A percentile compares a stretch with the other conserved stretches of the same genome.
phyloP scores from a whole-genome alignment of 1,140 invertebrate species.

The Steinernema feltiae region DNA sequence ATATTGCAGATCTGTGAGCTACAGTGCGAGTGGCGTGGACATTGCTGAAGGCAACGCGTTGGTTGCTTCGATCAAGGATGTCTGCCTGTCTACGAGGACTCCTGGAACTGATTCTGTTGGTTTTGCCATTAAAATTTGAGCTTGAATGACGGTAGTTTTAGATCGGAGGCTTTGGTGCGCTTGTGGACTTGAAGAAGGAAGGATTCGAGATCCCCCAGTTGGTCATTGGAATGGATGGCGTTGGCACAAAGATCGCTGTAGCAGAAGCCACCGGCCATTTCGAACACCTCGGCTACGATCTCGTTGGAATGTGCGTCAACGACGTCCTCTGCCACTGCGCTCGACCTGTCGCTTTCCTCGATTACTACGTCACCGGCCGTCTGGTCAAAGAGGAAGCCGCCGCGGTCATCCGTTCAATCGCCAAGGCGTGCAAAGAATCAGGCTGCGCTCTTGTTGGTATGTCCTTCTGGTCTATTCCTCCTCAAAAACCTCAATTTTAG shows the following conservation, averaged over 20 bases:
- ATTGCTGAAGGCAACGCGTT: conserved; percentile 81
- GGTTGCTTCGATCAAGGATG: conserved; percentile 73
- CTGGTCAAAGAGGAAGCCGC: conserved; percentile 72
- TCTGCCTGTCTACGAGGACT: conserved; percentile 62
- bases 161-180: conserved; percentile 84
- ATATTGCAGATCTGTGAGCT: conserved; percentile 68
- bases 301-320: conserved; percentile 97
- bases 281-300: conserved; percentile 80
- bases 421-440: conserved; percentile 75
- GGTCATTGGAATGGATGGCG: conserved; percentile 89
- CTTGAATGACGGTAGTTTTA: conserved; percentile 48
- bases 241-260: conserved; percentile 89
- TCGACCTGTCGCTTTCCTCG: conserved; percentile 86
- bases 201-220: conserved; percentile 75
- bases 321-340: conserved; percentile 88
- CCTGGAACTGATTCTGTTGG: conserved; percentile 40
- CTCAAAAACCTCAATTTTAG: conserved; percentile 60
- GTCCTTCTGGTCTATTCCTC: conserved; percentile 64
- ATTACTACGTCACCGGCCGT: conserved; percentile 87
- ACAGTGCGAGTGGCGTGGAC: conserved; percentile 84
- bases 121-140: background rate
- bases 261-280: conserved; percentile 74
- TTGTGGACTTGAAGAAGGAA: conserved; percentile 72
- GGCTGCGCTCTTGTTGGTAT: conserved; percentile 80
- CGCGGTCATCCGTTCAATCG: conserved; percentile 75